A percentile compares a stretch with the other conserved stretches of the same genome.
Conservation (phyloP, 2,888 invertebrate species). For the Amiota mariae region DNA sequence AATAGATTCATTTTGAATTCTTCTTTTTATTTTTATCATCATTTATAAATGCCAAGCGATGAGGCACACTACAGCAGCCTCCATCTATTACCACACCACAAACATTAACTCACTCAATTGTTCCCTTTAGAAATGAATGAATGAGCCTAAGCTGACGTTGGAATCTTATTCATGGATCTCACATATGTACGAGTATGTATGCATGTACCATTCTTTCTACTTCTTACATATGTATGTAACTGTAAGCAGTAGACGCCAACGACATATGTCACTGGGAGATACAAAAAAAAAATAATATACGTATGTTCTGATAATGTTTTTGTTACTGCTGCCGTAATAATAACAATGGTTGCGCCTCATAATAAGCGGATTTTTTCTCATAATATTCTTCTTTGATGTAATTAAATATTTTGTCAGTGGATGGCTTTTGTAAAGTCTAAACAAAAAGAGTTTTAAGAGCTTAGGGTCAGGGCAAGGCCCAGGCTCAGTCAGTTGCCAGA, state of each 20-base stretch:
- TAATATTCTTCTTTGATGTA: neutral
- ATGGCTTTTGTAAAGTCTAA: neutral
- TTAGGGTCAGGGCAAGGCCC: neutral
- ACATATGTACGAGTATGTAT: no score
- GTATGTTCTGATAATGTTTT: neutral
- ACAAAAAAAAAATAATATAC: neutral
- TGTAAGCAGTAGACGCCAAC: no score
- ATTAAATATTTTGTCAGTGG: slow-evolving; percentile 22
- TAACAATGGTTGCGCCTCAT: neutral
- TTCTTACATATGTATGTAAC: no score
- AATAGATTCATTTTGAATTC: neutral
- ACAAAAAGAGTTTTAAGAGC: slow-evolving; percentile 1
- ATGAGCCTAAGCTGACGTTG: no score
- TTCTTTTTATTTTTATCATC: slow-evolving; percentile 5
- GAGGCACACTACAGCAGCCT: neutral
- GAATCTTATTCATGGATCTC: no score
- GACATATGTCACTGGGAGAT: no score
- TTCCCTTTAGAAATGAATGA: no score
- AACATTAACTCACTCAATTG: no score
- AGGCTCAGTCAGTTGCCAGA: no score
- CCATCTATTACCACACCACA: no score
- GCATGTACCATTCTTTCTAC: no score
- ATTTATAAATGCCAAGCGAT: slow-evolving; percentile 5
- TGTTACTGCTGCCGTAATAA: no score
- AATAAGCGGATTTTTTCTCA: slow-evolving; percentile 1